phyloP scores from a whole-genome alignment of 1,140 invertebrate species.

The Leptinotarsa texana region DNA sequence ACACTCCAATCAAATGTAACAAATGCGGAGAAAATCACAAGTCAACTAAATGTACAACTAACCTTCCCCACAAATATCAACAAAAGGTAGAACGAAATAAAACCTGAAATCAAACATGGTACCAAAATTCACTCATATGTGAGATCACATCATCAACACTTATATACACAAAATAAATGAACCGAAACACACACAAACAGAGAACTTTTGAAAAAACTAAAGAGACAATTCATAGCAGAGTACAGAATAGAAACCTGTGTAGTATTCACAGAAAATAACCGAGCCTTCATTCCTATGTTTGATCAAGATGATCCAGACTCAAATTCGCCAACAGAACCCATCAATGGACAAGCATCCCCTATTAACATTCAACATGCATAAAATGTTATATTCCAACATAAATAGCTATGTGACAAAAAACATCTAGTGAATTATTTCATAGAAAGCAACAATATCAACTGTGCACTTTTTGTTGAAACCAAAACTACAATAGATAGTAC shows the following conservation, averaged over 20 bases:
- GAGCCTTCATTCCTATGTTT: conserved; percentile 24
- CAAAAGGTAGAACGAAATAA: conserved; percentile 18
- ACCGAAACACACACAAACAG: conserved; percentile 3
- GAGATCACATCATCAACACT: conserved; percentile 23
- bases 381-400: background rate
- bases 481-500: background rate
- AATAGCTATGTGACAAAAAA: background rate
- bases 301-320: conserved; percentile 12
- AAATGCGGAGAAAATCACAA: background rate
- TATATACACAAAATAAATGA: conserved; percentile 20
- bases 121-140: conserved; percentile 13
- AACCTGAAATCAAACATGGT: background rate
- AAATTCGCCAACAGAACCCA: conserved; percentile 21
- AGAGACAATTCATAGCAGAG: conserved; percentile 12
- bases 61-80: conserved; percentile 16
- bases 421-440: background rate
- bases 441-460: background rate
- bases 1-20: conserved; percentile 14
- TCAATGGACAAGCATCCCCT: background rate
- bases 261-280: conserved; percentile 16
- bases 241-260: conserved; percentile 18
- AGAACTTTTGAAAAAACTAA: conserved; percentile 17
- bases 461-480: background rate
- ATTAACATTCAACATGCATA: background rate
- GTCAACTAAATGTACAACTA: background rate